Percentiles rank a stretch among this genome's conserved stretches.
These are phyloP conservation scores for Carapus acus DNA, from an alignment of 2,797 vertebrate genomes.

Conservation along the genomic window DNA sequence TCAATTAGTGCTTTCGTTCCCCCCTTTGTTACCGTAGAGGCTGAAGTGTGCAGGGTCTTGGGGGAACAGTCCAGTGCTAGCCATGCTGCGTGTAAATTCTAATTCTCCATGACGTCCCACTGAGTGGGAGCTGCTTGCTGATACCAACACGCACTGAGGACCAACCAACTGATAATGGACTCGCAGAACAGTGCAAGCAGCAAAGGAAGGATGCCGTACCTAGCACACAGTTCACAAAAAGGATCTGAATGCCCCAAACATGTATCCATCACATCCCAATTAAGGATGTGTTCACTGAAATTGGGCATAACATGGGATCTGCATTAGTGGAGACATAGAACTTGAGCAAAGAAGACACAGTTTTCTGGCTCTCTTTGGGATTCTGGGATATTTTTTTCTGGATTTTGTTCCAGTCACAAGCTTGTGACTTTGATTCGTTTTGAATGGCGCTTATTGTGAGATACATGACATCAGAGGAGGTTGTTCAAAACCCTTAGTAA, in stretches of 20 bases:
- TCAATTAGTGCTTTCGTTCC: constrained; percentile 39
- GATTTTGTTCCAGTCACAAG: constrained; percentile 20
- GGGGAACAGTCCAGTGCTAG: constrained; percentile 46
- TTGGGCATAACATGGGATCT: not conserved
- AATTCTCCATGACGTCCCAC: constrained; percentile 57
- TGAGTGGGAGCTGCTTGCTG: constrained; percentile 57
- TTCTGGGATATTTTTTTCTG: constrained; percentile 12
- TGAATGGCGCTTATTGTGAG: not conserved
- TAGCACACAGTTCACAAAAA: not conserved
- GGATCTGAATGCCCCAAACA: constrained; percentile 9
- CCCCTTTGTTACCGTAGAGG: constrained; percentile 29
- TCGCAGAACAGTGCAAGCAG: constrained; percentile 36
- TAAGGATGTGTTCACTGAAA: constrained; percentile 3
- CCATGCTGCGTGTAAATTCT: constrained; percentile 56
- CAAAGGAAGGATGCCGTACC: constrained; percentile 27
- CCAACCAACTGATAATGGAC: constrained; percentile 53
- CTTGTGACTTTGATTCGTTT: constrained; percentile 5
- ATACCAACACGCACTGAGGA: constrained; percentile 56
- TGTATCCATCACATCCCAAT: constrained; percentile 17
- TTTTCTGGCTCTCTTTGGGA: constrained; percentile 7
- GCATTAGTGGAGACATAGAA: constrained; percentile 27
- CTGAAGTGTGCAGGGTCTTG: constrained; percentile 20
- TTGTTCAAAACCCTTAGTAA: not conserved
- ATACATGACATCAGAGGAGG: not conserved
- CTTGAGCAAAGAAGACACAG: constrained; percentile 2